A percentile compares a stretch with the other conserved stretches of the same genome.
Evolutionary conservation across 2,888 invertebrate genomes (phyloP).

Genomic region (Microctonus brassicae): DNA sequence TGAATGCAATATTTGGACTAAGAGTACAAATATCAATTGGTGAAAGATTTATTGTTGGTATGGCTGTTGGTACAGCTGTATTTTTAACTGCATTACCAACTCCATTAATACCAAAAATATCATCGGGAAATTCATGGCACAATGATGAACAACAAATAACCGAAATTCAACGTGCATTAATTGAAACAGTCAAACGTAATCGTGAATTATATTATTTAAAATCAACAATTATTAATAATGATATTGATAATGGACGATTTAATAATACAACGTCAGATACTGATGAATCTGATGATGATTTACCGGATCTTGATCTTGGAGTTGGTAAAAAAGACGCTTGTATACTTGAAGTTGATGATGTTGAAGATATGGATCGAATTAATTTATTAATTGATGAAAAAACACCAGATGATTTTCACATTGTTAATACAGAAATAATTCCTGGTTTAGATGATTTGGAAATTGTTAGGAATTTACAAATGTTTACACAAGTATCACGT

Average conservation of each 20-base stretch:
- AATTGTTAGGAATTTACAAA: constrained; percentile 80
- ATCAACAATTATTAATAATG: constrained; percentile 42
- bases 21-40: constrained; percentile 82
- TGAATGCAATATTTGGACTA: constrained; percentile 93
- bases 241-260: constrained; percentile 64
- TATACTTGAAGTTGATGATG: constrained; percentile 86
- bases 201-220: constrained; percentile 79
- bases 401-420: constrained; percentile 82
- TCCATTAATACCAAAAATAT: constrained; percentile 80
- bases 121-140: constrained; percentile 77
- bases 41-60: constrained; percentile 87
- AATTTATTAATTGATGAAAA: constrained; percentile 80
- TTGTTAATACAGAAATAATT: constrained; percentile 83
- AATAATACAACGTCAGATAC: constrained; percentile 70
- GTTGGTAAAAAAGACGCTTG: constrained; percentile 85
- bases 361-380: constrained; percentile 84
- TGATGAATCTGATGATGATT: constrained; percentile 78
- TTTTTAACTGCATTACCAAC: constrained; percentile 84
- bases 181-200: constrained; percentile 80
- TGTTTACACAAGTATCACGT: constrained; percentile 84
- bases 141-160: constrained; percentile 76
- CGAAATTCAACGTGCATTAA: constrained; percentile 79
- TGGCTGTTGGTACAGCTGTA: constrained; percentile 90
- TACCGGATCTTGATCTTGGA: constrained; percentile 78
- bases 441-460: constrained; percentile 80